phyloP scores from a whole-genome alignment of 2,888 invertebrate species.

The Dexiosoma caninum region DNA sequence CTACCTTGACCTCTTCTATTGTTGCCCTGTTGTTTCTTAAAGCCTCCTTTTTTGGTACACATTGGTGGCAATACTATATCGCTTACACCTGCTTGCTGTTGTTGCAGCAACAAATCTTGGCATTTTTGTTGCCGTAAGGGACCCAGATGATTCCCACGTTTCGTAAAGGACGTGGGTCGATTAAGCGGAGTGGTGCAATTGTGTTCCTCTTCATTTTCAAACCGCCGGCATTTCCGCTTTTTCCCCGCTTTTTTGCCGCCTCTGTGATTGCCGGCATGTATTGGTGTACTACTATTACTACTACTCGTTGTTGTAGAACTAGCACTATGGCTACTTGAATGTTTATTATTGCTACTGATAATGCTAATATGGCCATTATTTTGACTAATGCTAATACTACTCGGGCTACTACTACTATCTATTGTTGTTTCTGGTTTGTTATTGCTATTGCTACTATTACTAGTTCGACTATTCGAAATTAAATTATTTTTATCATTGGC shows the following conservation, averaged over 20 bases:
- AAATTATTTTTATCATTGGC: constrained; percentile 69
- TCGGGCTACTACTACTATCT: constrained; percentile 63
- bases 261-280: constrained; percentile 44
- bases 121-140: constrained; percentile 61
- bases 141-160: constrained; percentile 62
- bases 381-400: constrained; percentile 67
- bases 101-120: constrained; percentile 59
- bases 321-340: constrained; percentile 48
- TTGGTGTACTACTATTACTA: constrained; percentile 12
- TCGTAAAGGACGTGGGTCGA: constrained; percentile 63
- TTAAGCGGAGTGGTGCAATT: constrained; percentile 69
- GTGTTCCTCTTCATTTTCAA: constrained; percentile 74
- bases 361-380: constrained; percentile 69
- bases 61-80: constrained; percentile 52
- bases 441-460: constrained; percentile 67
- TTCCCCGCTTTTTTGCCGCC: constrained; percentile 70
- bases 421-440: constrained; percentile 67
- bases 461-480: constrained; percentile 63
- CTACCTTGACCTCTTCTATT: constrained; percentile 53
- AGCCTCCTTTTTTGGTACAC: constrained; percentile 62
- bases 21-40: constrained; percentile 64
- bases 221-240: constrained; percentile 73
- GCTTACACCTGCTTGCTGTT: constrained; percentile 54
- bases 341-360: constrained; percentile 67
- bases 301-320: constrained; percentile 26